Percentiles rank a stretch among this genome's conserved stretches.
These are phyloP conservation scores for Rapana venosa DNA, from an alignment of 2,888 invertebrate genomes.

Conservation along the genomic window DNA sequence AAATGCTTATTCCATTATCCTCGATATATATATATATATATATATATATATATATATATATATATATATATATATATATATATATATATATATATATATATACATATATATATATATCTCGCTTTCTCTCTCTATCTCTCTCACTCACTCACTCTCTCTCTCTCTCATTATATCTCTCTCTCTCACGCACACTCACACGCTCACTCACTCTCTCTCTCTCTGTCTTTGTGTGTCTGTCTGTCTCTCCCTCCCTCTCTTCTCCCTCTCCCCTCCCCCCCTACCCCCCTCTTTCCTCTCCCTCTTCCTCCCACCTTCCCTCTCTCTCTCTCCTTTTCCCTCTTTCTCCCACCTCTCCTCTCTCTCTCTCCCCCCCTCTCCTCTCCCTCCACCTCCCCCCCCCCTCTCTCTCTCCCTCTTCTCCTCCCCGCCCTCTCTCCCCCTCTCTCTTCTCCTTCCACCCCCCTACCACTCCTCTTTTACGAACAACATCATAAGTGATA, in stretches of 20 bases:
- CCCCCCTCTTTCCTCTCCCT: neutral
- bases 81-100: too few species aligned
- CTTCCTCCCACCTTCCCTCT: neutral
- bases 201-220: neutral
- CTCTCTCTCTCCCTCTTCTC: too few species aligned
- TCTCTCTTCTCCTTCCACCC: too few species aligned
- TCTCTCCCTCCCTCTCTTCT: neutral
- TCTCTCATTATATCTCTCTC: neutral
- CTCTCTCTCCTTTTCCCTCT: neutral
- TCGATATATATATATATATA: too few species aligned
- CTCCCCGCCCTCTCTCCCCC: too few species aligned
- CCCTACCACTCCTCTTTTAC: neutral
- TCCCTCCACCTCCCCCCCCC: too few species aligned
- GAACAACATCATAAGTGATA: neutral
- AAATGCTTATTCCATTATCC: too few species aligned
- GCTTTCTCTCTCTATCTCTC: neutral
- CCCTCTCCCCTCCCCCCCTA: neutral
- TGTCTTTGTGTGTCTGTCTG: neutral
- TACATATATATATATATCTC: neutral
- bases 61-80: too few species aligned
- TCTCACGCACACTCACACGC: neutral
- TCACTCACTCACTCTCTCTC: neutral
- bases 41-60: too few species aligned
- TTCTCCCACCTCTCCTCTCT: too few species aligned
- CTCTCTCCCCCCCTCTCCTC: too few species aligned